A percentile compares a stretch with the other conserved stretches of the same genome.
These are phyloP conservation scores for Himalopsyche tibetana DNA, from an alignment of 2,888 invertebrate species.

Conservation along the genomic window DNA sequence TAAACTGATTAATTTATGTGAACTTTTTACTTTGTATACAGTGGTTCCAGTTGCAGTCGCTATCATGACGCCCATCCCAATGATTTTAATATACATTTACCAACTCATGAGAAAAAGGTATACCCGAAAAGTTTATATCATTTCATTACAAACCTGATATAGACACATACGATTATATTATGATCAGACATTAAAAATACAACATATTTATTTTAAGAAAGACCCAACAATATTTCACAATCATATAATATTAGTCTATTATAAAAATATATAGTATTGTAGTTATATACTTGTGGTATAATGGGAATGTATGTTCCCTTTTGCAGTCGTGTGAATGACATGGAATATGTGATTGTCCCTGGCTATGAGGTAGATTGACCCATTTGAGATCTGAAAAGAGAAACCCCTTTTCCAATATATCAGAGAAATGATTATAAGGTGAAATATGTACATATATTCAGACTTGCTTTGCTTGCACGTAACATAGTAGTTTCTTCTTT, in stretches of 20 bases:
- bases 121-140: constrained; percentile 66
- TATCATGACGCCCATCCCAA: constrained; percentile 94
- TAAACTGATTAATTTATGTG: background rate
- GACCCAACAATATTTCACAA: no score
- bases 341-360: constrained; percentile 38
- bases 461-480: constrained; percentile 32
- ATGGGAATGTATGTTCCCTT: background rate
- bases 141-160: background rate
- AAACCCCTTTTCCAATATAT: background rate
- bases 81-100: constrained; percentile 78
- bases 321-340: constrained; percentile 27
- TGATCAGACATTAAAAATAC: no score
- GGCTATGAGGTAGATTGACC: constrained; percentile 38
- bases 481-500: no score
- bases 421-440: constrained; percentile 8
- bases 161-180: no score
- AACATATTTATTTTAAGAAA: no score
- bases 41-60: constrained; percentile 94
- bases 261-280: background rate
- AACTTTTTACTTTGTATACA: constrained; percentile 70
- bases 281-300: background rate
- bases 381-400: background rate
- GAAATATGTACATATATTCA: constrained; percentile 28
- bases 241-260: no score
- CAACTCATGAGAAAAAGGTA: constrained; percentile 77